Base-by-base conservation (phyloP, 2,888 invertebrate genomes). In the Plebejus argus region DNA sequence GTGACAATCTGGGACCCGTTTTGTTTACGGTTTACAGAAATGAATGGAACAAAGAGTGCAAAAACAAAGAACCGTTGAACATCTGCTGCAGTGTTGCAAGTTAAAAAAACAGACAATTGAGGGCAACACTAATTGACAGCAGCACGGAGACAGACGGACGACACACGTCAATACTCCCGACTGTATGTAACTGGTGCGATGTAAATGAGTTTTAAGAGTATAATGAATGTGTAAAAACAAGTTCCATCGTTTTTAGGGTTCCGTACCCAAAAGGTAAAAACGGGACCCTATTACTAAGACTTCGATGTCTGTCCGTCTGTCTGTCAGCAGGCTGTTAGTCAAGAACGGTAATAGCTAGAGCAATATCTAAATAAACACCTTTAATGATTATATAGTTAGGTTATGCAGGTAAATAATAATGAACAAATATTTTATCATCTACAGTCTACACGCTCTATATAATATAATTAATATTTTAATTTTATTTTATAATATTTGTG, bases 91-190 rank as follows among this genome's bases (percentile, higher is more conserved):
- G 35, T 72, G 49, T 74, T 72, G 72, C 58, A 45, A 72, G 39
- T 58, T 39, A 79, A 81, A 79, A 80, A 80, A 78, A 78, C 66
- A 70, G 49, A 79, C 77, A 75, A 66, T 77, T 78, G 78, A 79
- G 78, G 77, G 53, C 79, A 74, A 72, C 76, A 71, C 80, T 81
- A 81, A 81, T 80, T 81, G 79, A 80, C 80, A 79, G 79, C 79
- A 84, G 85, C 86, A 83, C 84, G 85, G 85, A 82, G 83, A 85
- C 85, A 83, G 82, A 84, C 85, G 83, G 77, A 82, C 79, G 74
- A 80, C 80, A 79, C 80, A 76, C 76, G 78, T 80, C 80, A 80
- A 79, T 79, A 77, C 76, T 61, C 7, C 58, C 70, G 15, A 66
- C 28, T 28, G 15, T 20, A 66, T 66, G 66, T 66, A 66, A 66